A percentile compares a stretch with the other conserved stretches of the same genome.
These are phyloP conservation scores for Circaetus cinerascens DNA, from an alignment of 2,113 vertebrate genomes.

Conservation along the genomic window DNA sequence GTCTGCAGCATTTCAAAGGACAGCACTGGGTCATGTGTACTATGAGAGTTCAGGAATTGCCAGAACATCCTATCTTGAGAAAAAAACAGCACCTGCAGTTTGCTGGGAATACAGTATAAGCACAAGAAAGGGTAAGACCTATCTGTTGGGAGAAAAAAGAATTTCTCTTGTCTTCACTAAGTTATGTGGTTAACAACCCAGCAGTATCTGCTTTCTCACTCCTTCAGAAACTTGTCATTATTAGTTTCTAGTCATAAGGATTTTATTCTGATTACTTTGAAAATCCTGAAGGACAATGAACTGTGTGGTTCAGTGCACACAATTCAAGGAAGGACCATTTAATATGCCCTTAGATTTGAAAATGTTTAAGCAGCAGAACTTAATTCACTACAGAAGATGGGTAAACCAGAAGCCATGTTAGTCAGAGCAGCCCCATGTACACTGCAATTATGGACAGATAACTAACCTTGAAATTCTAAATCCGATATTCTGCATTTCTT, in stretches of 20 bases:
- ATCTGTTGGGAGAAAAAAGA: background rate
- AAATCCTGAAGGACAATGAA: conserved; percentile 12
- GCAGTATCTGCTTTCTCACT: background rate
- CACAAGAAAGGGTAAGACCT: background rate
- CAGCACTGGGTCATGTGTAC: background rate
- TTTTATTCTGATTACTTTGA: background rate
- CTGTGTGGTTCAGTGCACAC: background rate
- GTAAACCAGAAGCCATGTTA: background rate
- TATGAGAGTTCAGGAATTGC: background rate
- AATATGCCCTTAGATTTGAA: background rate
- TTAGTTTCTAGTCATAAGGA: background rate
- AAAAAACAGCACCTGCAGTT: background rate
- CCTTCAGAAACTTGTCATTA: background rate
- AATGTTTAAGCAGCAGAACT: conserved; percentile 6
- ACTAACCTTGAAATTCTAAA: conserved; percentile 9
- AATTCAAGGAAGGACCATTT: background rate
- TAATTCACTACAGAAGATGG: background rate
- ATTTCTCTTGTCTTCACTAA: background rate
- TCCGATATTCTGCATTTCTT: background rate
- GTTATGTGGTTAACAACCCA: background rate
- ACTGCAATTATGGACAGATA: background rate
- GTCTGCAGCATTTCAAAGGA: background rate
- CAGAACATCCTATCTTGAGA: background rate
- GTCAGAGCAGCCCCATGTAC: background rate
- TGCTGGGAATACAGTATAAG: background rate